Conservation (phyloP, 2,797 vertebrate genomes). For the Lithobates sylvaticus region DNA sequence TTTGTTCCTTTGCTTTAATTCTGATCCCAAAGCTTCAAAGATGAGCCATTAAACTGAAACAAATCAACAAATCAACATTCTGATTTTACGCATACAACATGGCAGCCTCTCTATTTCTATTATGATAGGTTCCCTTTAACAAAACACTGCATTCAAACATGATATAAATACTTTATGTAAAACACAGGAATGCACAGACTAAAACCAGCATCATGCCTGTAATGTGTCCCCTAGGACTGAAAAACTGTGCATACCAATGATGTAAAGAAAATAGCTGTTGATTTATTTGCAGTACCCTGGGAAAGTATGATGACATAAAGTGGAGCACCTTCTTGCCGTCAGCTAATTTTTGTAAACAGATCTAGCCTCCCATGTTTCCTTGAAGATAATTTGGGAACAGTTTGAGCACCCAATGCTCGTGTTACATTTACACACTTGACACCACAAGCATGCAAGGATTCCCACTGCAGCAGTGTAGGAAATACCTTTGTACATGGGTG, state of each 20-base stretch:
- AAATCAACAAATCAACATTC: too few species aligned
- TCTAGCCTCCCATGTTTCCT: constrained; percentile 27
- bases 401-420: constrained; percentile 22
- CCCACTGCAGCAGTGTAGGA: constrained; percentile 8
- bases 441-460: constrained; percentile 4
- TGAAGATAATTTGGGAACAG: constrained; percentile 37
- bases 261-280: constrained; percentile 8
- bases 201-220: not conserved
- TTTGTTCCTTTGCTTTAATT: too few species aligned
- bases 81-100: too few species aligned
- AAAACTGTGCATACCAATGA: constrained; percentile 31
- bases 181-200: not conserved
- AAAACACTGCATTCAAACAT: too few species aligned
- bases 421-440: constrained; percentile 9
- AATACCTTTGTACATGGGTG: not conserved
- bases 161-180: too few species aligned
- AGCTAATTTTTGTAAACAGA: constrained; percentile 55
- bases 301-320: constrained; percentile 15
- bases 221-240: not conserved
- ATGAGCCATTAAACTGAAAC: too few species aligned
- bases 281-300: not conserved
- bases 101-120: too few species aligned
- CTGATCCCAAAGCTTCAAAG: too few species aligned
- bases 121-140: too few species aligned
- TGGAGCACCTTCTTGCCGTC: constrained; percentile 20